Conservation (phyloP, 2,797 vertebrate species). For the Cynopterus sphinx region DNA sequence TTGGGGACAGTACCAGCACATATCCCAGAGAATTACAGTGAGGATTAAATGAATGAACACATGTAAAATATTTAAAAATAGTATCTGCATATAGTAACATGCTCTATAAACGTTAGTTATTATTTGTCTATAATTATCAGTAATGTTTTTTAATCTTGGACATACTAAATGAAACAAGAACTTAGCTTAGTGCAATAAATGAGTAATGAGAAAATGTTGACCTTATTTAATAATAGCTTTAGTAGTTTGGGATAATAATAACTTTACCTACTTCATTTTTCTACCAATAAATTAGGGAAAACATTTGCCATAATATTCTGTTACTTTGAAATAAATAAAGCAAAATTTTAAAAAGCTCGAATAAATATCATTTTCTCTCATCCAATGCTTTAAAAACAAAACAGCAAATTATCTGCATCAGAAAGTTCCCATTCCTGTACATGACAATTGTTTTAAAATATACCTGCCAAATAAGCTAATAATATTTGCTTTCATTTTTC, state of each 20-base stretch:
- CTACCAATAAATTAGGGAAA: constrained; percentile 20
- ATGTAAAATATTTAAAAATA: constrained; percentile 25
- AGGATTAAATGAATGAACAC: background rate
- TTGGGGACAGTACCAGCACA: background rate
- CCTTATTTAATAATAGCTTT: constrained; percentile 12
- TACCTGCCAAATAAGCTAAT: background rate
- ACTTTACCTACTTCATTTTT: background rate
- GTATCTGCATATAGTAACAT: background rate
- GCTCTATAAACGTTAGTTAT: constrained; percentile 3
- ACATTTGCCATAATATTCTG: background rate
- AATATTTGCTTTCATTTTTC: constrained; percentile 56
- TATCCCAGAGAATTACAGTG: background rate
- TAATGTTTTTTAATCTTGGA: constrained; percentile 21
- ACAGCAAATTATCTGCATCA: background rate
- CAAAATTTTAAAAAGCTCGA: background rate
- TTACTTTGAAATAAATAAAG: constrained; percentile 3
- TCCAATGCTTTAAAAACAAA: constrained; percentile 29
- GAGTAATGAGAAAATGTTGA: constrained; percentile 14
- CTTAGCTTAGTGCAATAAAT: background rate
- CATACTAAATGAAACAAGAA: constrained; percentile 31
- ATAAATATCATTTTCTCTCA: background rate
- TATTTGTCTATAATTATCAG: constrained; percentile 17
- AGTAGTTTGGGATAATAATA: background rate
- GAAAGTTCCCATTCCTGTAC: background rate
- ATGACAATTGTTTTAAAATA: background rate